Evolutionary conservation across 2,113 vertebrate species (phyloP), one percentile per base, ranked within the genome.

Genomic region (Leiothrix lutea): DNA sequence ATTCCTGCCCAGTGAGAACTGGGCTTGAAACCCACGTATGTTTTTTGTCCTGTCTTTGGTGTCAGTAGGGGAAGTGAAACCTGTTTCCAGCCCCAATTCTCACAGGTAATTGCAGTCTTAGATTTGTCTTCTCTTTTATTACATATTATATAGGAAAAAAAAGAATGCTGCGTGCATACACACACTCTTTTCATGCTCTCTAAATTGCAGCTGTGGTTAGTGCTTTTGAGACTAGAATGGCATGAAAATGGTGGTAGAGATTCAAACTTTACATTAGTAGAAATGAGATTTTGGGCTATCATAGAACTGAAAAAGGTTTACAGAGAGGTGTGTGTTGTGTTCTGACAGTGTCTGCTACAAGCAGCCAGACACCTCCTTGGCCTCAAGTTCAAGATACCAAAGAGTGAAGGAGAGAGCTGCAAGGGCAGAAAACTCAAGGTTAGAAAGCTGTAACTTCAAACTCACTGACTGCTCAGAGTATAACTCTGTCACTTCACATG

Each of bases 141-240:
- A 50, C 4, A 11, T 35, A 40, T 42, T 57, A 20, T 5, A 22
- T 2, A 65, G 15, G 6, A 9, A 74, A 67, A 64, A 64, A 64
- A 33, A 80, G 8, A 40, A 14, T 9, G n/a, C 3, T 2, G 1
- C 0, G 0, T 42, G 11, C 33, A 38, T 9, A 56, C 40, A 38
- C 18, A 31, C 29, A 50, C 12, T 20, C 4, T 65, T 73, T 54
- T n/a, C 15, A 16, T 18, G 22, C 31, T 40, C 26, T 79, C n/a
- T 60, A 20, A 78, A 78, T 20, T 71, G 45, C n/a, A 88, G 1
- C 10, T 54, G 9, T 50, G 44, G 13, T 8, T 7, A 38, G 22
- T 21, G 23, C 3, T 86, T 83, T 53, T 67, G 57, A 77, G 20
- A 15, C 20, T 88, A 47, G 54, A 72, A 90, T 5, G 4, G 31